These are phyloP conservation scores for Callyntrura sp. DNA, from an alignment of 2,888 invertebrate genomes.

Conservation along the genomic window DNA sequence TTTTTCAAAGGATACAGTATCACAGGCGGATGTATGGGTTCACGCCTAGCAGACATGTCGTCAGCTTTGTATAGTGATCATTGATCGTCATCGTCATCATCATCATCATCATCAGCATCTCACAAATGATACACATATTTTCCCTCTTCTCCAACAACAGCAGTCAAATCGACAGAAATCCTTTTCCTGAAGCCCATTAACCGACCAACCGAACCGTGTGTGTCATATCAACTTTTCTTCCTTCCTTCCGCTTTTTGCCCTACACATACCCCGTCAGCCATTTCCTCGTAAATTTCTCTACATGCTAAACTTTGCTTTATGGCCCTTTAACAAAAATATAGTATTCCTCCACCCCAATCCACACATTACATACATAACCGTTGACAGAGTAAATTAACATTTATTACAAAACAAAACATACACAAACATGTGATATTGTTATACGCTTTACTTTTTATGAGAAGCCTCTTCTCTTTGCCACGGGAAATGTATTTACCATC, in stretches of 20 bases:
- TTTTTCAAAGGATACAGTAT: neutral
- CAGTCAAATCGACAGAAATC: constrained; percentile 12
- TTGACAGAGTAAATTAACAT: no score
- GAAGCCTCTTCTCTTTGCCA: no score
- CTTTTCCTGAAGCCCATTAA: constrained; percentile 42
- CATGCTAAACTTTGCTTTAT: neutral
- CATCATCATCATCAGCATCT: no score
- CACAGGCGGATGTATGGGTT: constrained; percentile 14
- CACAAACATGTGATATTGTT: constrained; percentile 1
- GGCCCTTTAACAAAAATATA: neutral
- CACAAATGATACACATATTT: neutral
- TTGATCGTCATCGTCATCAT: no score
- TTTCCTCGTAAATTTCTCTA: neutral
- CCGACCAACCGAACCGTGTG: constrained; percentile 48
- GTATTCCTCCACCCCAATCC: neutral
- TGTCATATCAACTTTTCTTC: constrained; percentile 59
- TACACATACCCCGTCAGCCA: neutral
- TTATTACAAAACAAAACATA: neutral
- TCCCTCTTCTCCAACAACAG: neutral
- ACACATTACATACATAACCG: neutral
- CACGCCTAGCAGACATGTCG: neutral
- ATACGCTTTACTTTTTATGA: neutral
- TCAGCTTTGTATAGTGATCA: neutral
- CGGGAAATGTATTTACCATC: neutral
- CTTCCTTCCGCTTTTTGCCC: constrained; percentile 59